Percentiles rank a stretch among this genome's conserved stretches.
These are phyloP conservation scores for Siniperca undulata DNA, from an alignment of 2,797 vertebrate genomes.

Conservation along the genomic window DNA sequence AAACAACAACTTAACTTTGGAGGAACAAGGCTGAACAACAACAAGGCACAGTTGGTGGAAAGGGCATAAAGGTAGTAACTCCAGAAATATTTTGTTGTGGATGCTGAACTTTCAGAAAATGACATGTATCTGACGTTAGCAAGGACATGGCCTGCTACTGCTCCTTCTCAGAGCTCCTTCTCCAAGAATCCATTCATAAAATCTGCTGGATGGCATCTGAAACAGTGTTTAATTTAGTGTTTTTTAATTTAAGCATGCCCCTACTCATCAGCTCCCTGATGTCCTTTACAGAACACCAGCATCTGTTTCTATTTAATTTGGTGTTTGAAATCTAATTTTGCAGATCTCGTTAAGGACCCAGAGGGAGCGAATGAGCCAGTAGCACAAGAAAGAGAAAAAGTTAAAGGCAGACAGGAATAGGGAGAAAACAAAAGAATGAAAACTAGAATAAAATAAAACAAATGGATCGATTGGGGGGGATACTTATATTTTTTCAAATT, in stretches of 20 bases:
- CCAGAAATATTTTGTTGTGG: no score
- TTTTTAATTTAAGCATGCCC: conserved; percentile 34
- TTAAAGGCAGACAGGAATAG: not conserved
- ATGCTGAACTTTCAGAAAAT: not conserved
- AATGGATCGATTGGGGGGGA: not conserved
- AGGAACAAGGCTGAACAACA: not conserved
- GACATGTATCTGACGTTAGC: not conserved
- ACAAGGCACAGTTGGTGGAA: not conserved
- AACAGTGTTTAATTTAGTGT: not conserved
- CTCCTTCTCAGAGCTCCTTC: conserved; percentile 4
- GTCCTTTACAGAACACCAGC: conserved; percentile 54
- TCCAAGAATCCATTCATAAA: conserved; percentile 6
- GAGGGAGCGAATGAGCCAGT: conserved; percentile 34
- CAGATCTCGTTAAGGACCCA: conserved; percentile 60
- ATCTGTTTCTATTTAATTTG: conserved; percentile 71
- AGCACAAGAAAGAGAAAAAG: conserved; percentile 22
- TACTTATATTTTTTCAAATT: no score
- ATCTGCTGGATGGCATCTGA: not conserved
- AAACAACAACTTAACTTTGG: conserved; percentile 25
- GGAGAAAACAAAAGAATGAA: not conserved
- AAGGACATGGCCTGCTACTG: not conserved
- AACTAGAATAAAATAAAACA: not conserved
- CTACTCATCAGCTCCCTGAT: conserved; percentile 49
- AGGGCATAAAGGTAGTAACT: not conserved
- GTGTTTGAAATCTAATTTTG: conserved; percentile 71